These are phyloP conservation scores for Cryptus viduatorius DNA, from an alignment of 2,888 invertebrate genomes.

Conservation along the genomic window DNA sequence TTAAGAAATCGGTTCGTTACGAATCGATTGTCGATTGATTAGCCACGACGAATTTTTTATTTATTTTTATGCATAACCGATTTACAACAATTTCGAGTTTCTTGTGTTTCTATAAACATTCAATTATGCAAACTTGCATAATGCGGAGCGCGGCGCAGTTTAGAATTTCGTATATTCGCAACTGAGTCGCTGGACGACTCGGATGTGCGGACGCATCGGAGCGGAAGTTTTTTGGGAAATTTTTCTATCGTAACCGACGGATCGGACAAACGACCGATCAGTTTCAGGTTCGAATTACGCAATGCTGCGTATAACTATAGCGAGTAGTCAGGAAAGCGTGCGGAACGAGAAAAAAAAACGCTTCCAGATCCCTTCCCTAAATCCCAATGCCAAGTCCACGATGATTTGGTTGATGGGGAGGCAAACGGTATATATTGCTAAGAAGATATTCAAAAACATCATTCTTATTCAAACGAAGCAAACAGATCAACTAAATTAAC, in stretches of 20 bases:
- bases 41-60: too few species aligned
- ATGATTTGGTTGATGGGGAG: background rate
- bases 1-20: too few species aligned
- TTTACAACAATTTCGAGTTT: too few species aligned
- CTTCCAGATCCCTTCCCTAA: slow-evolving; percentile 10
- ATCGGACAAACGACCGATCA: background rate
- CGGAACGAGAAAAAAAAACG: background rate
- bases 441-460: background rate
- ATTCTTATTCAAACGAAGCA: background rate
- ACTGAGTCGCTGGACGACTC: too few species aligned
- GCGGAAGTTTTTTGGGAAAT: too few species aligned
- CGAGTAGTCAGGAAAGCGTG: background rate
- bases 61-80: too few species aligned
- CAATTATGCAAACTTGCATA: too few species aligned
- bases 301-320: background rate
- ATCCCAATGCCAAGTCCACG: background rate
- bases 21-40: too few species aligned
- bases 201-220: too few species aligned
- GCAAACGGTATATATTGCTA: slow-evolving; percentile 11
- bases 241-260: background rate
- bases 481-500: background rate
- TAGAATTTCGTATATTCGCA: too few species aligned
- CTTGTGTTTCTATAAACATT: too few species aligned
- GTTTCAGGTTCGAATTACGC: background rate
- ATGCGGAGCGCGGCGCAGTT: too few species aligned